Percentiles rank a stretch among this genome's conserved stretches.
Evolutionary conservation across 2,113 vertebrate species (phyloP).

Genomic region (Sylvilagus bachmani): DNA sequence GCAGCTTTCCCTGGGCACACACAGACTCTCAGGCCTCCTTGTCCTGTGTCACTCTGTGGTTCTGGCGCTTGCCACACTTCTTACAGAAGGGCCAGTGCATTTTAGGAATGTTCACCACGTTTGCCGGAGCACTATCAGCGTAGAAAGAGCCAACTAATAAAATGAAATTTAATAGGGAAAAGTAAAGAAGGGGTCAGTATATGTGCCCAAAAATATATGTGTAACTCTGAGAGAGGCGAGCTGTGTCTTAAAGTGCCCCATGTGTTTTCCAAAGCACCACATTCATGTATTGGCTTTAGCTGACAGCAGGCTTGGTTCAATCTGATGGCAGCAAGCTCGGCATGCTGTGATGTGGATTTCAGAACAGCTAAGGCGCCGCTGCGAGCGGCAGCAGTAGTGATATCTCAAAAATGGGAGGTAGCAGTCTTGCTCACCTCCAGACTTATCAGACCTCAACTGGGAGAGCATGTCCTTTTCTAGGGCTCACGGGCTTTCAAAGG

Average conservation of each 20-base stretch:
- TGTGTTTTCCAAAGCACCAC: neutral
- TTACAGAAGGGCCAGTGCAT: too few relatives aligned
- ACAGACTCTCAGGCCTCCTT: too few relatives aligned
- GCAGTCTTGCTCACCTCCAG: neutral
- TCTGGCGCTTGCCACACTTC: too few relatives aligned
- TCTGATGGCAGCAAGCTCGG: neutral
- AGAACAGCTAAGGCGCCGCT: neutral
- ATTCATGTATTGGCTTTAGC: neutral
- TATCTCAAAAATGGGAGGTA: neutral
- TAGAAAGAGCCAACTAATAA: too few relatives aligned
- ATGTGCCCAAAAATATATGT: neutral
- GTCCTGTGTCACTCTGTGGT: too few relatives aligned
- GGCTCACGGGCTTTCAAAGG: neutral
- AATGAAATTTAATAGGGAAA: neutral
- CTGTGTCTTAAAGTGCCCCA: neutral
- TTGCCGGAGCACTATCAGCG: too few relatives aligned
- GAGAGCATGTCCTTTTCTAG: neutral
- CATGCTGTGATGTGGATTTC: neutral
- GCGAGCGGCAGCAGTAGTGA: neutral
- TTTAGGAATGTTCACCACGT: too few relatives aligned
- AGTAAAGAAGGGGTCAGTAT: constrained; percentile 4
- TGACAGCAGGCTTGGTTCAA: neutral
- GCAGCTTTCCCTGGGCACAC: too few relatives aligned
- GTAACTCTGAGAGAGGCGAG: neutral
- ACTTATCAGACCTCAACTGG: neutral